Conservation (phyloP, 2,888 invertebrate species). For the Eilema depressum region DNA sequence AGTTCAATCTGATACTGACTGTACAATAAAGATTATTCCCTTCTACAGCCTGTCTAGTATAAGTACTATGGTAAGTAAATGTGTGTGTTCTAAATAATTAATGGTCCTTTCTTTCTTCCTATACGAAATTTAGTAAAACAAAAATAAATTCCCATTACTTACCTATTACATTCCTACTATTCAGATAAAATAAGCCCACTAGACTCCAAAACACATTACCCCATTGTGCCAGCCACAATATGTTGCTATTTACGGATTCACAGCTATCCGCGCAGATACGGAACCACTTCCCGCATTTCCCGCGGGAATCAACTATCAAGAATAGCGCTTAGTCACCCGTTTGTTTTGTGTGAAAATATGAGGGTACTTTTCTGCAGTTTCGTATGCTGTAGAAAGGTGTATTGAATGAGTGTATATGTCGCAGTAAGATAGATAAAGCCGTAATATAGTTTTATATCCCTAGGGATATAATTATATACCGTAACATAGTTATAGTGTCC, state of each 20-base stretch:
- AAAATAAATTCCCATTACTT: neutral
- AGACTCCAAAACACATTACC: neutral
- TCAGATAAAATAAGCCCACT: neutral
- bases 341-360: constrained; percentile 5
- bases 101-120: neutral
- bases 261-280: constrained; percentile 4
- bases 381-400: neutral
- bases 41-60: too few relatives aligned
- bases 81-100: too few relatives aligned
- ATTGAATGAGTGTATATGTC: too few relatives aligned
- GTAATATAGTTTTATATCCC: too few relatives aligned
- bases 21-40: too few relatives aligned
- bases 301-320: constrained; percentile 34
- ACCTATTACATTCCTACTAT: neutral
- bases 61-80: too few relatives aligned
- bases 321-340: constrained; percentile 16
- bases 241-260: constrained; percentile 6
- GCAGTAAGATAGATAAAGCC: too few relatives aligned
- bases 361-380: constrained; percentile 3
- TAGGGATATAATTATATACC: too few relatives aligned
- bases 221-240: neutral
- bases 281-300: constrained; percentile 39
- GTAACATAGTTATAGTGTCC: too few relatives aligned
- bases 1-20: too few relatives aligned
- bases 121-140: neutral